Base-by-base conservation (phyloP, 2,888 invertebrate genomes). In the Leptinotarsa tumamoca region DNA sequence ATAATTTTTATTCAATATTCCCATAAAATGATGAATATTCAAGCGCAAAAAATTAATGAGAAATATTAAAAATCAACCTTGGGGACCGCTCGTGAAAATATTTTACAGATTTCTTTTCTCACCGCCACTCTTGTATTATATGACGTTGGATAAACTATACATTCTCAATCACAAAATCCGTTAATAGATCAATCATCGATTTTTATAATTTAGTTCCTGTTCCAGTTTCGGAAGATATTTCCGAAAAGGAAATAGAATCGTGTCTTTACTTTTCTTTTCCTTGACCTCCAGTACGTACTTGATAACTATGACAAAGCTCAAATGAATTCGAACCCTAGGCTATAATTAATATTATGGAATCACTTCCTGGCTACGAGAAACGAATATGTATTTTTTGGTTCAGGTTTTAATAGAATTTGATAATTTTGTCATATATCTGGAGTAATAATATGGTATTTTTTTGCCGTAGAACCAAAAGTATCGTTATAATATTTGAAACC, bases 1-100 rank as follows among this genome's bases (percentile, higher is more conserved):
- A 58, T 68, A 23, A 67, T 75, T 68, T 73, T 50, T 52, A 69
- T 58, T 58, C 18, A 27, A 33, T 43, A 43, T 63, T 63, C n/a
- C 18, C 33, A 43, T 63, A 63, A 63, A 63, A 49, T 58, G 50
- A 21, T 27, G 68, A 51, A 52, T 68, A 50, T 54, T 54, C 54
- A 50, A 43, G 17, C 15, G 21, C 4, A 71, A 71, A 71, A 18
- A 63, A 21, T 51, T 50, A 61, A 63, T 33, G 43, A 63, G 43
- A 63, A 63, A 63, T 63, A 33, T 63, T 63, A n/a, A 63, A 33
- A 27, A 63, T 63, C 63, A 63, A 15, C 63, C 63, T 63, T 63
- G 63, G n/a, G 1, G 43, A 5, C 17, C n/a, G 43, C 27, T 43
- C 33, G 5, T 63, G 63, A 63, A 63, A 63, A n/a, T 63, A 15